Base-by-base conservation (phyloP, 2,113 vertebrate genomes). In the Leptosomus discolor region DNA sequence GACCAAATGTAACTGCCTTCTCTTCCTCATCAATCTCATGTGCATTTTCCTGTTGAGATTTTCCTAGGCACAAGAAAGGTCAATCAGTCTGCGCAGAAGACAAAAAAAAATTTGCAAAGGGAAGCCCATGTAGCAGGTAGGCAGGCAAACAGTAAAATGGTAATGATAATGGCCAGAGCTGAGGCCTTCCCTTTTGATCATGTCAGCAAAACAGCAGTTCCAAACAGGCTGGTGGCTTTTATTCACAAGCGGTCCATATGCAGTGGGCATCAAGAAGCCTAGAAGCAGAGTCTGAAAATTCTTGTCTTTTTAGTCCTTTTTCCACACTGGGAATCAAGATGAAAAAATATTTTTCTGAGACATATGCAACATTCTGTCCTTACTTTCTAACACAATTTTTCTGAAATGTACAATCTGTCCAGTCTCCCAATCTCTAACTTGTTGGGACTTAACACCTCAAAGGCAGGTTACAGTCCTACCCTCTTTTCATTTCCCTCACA, bases 81-180 rank as follows among this genome's bases (percentile, higher is more conserved):
- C 84, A 96, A 85, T 78, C 8, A 2, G n/a, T 82, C 84, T 89
- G 92, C 0, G 6, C 80, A 85, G 60, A 81, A 88, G 56, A 86
- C 12, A 92, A 96, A 85, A 81, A 71, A 87, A 90, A 63, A 70
- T 5, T 85, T 88, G 91, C 91, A 67, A 92, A 95, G 86, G 92
- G 86, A 96, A 96, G 86, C 76, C 92, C 80, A 91, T 78, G 80
- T 88, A 90, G 92, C 94, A 97, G 90, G 86, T 92, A 96, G 79
- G 83, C 94, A 97, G 65, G 83, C 92, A 94, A 91, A 75, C 1
- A 94, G 37, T 95, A 93, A 91, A 92, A 94, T 92, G 88, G 69
- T 81, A 95, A 97, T 96, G 96, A 75, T 36, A 87, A 91, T 69
- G 83, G 83, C 83, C 88, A 85, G 83, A 84, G 73, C 94, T 92